Percentiles rank a stretch among this genome's conserved stretches.
Evolutionary conservation across 2,113 vertebrate species (phyloP).

Genomic region (Agelaius phoeniceus): DNA sequence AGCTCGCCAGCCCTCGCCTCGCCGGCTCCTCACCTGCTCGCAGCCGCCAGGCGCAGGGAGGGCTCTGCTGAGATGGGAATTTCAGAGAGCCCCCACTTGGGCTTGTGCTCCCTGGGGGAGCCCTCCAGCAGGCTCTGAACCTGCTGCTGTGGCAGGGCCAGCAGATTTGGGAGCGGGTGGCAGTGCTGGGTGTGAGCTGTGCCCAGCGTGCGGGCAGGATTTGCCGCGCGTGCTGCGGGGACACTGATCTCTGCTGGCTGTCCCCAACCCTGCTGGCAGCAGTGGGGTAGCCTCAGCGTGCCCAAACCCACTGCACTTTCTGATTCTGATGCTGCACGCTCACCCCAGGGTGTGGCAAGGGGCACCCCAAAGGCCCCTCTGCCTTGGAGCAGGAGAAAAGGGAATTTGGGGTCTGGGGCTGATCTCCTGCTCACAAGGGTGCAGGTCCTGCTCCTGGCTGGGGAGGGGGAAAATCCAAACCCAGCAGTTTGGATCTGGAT

Average conservation of each 20-base stretch:
- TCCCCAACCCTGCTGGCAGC: neutral
- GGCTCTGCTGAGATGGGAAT: neutral
- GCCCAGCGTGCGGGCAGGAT: fast-evolving
- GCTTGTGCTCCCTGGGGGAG: neutral
- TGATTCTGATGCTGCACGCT: neutral
- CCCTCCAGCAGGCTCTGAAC: neutral
- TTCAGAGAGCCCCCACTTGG: neutral
- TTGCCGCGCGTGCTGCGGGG: fast-evolving
- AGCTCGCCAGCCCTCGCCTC: neutral
- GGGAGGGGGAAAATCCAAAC: neutral
- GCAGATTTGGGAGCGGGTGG: fast-evolving
- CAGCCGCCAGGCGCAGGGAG: neutral
- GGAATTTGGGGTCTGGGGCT: neutral
- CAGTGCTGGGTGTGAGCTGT: neutral
- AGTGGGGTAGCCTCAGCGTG: fast-evolving
- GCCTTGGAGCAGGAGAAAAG: neutral
- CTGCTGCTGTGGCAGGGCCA: neutral
- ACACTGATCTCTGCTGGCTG: neutral
- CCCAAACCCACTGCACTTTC: neutral
- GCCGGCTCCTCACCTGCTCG: slow-evolving; percentile 3
- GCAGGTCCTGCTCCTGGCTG: neutral
- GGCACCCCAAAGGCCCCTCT: no score
- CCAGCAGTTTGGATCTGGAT: neutral
- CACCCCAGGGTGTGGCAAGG: fast-evolving
- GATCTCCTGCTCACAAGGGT: neutral